Evolutionary conservation across 2,888 invertebrate genomes (phyloP), one percentile per base, ranked within the genome.

Genomic region (Caenorhabditis angaria): DNA sequence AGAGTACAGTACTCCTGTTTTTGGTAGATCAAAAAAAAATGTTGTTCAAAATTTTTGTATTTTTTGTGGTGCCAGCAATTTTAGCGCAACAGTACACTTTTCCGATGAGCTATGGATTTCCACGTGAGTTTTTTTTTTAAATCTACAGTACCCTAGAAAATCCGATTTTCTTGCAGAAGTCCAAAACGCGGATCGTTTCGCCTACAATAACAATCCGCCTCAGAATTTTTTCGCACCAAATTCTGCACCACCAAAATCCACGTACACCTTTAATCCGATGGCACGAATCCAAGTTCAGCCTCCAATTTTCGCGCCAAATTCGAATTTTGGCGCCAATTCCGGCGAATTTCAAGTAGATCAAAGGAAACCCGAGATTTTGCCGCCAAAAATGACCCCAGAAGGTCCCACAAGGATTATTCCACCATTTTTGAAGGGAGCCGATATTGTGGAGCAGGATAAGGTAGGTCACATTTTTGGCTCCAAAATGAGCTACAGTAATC

Each of bases 401-500:
- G 69, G 65, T 3, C 74, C 76, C 6, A 75, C 71, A 18, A 67
- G 82, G 29, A 61, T 82, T 47, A 77, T 82, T 56, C 82, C 82
- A 14, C 77, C 82, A 18, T 82, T 82, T 66, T 65, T 82, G 54
- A 70, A 78, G 67, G 69, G 67, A 56, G 80, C 76, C 24, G 66
- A 68, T 53, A 60, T 61, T 25, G 65, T 60, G 48, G 78, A 78
- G 27, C 68, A 77, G 61, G 78, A 82, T 66, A 66, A 76, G 71
- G 81, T 81, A 28, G 51, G n/a, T n/a, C n/a, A n/a, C n/a, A n/a
- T n/a, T n/a, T n/a, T n/a, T n/a, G n/a, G n/a, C n/a, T n/a, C n/a
- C n/a, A n/a, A n/a, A n/a, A n/a, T 61, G 64, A 53, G 51, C 27
- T 10, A 22, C 55, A 24, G 22, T 18, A 18, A 10, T 56, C 47